phyloP scores from a whole-genome alignment of 2,113 vertebrate species.

The Empidonax alnorum region DNA sequence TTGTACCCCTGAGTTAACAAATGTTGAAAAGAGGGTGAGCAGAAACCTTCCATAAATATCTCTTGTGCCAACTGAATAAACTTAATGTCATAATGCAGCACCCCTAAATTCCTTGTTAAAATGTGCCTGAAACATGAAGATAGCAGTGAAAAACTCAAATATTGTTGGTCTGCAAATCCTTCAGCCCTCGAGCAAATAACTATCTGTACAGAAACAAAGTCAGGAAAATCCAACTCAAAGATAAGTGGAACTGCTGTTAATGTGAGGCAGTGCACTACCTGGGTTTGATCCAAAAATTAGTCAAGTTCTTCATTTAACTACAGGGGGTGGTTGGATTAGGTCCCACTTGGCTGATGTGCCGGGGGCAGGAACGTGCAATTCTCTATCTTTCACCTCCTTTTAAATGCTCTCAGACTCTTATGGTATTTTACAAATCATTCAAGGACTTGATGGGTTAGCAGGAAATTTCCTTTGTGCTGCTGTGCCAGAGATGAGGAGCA shows the following conservation, averaged over 20 bases:
- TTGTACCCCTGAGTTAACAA: constrained; percentile 29
- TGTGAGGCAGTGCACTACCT: constrained; percentile 33
- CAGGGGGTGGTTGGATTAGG: constrained; percentile 61
- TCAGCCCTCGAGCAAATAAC: background rate
- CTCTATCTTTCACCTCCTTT: constrained; percentile 43
- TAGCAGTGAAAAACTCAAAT: background rate
- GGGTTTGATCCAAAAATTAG: constrained; percentile 67
- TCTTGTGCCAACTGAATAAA: background rate
- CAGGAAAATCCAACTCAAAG: constrained; percentile 19
- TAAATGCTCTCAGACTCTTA: constrained; percentile 41
- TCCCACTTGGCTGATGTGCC: constrained; percentile 55
- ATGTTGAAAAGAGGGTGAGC: constrained; percentile 5
- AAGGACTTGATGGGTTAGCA: constrained; percentile 46
- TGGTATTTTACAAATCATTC: constrained; percentile 51
- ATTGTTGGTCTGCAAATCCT: background rate
- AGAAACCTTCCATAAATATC: background rate
- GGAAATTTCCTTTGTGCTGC: constrained; percentile 53
- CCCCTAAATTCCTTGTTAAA: background rate
- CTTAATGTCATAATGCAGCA: background rate
- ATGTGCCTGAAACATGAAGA: background rate
- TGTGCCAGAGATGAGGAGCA: constrained; percentile 13
- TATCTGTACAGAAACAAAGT: constrained; percentile 14
- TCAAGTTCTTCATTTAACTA: constrained; percentile 61
- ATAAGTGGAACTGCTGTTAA: constrained; percentile 39
- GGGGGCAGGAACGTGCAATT: constrained; percentile 47